These are phyloP conservation scores for Cabera pusaria DNA, from an alignment of 2,888 invertebrate genomes.

Conservation along the genomic window DNA sequence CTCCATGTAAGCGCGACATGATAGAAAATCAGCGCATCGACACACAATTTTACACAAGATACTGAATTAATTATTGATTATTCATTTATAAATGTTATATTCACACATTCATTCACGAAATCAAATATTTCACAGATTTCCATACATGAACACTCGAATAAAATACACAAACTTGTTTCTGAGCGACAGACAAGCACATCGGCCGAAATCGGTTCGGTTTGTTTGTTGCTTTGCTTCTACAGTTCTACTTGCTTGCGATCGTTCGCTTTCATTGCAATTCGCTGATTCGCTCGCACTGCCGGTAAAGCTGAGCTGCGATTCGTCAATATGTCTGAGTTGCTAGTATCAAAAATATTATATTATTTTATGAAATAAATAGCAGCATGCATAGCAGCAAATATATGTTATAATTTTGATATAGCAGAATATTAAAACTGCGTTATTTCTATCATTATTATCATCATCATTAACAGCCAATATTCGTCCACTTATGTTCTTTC, in stretches of 20 bases:
- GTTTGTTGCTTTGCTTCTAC: constrained; percentile 22
- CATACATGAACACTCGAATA: constrained; percentile 62
- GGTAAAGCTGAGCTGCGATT: too few species aligned
- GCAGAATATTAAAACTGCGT: too few species aligned
- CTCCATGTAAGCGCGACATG: constrained; percentile 52
- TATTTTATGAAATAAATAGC: too few species aligned
- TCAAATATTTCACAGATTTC: constrained; percentile 48
- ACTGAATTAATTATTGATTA: constrained; percentile 16
- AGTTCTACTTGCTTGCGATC: too few species aligned
- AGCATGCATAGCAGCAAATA: too few species aligned
- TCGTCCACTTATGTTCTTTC: too few species aligned
- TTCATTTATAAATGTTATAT: constrained; percentile 19
- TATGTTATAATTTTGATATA: too few species aligned
- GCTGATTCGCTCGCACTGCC: too few species aligned
- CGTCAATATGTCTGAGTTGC: constrained; percentile 44
- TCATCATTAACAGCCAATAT: too few species aligned
- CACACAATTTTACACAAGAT: constrained; percentile 39
- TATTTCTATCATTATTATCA: too few species aligned
- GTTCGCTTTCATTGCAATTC: too few species aligned
- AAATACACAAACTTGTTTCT: constrained; percentile 38
- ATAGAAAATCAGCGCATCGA: constrained; percentile 39
- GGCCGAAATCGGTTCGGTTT: constrained; percentile 59
- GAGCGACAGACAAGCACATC: constrained; percentile 51
- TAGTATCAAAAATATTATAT: too few species aligned
- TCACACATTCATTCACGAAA: constrained; percentile 53